A percentile compares a stretch with the other conserved stretches of the same genome.
These are phyloP conservation scores for Cephus cinctus DNA, from an alignment of 1,140 invertebrate genomes.

Conservation along the genomic window DNA sequence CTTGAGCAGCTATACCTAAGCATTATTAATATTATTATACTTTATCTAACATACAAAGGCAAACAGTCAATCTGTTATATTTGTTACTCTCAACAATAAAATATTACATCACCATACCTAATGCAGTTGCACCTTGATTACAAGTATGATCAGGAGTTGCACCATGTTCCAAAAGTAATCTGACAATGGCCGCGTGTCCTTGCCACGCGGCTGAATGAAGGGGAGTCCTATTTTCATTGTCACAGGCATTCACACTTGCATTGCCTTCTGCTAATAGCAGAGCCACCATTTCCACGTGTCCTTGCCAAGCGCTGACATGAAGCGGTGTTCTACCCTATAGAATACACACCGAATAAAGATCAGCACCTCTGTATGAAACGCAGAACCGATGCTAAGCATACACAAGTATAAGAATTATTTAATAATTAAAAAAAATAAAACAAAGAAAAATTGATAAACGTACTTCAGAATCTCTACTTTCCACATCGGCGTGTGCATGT, in stretches of 20 bases:
- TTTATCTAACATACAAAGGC: conserved; percentile 1
- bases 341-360: too few species aligned
- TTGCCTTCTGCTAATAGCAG: conserved; percentile 74
- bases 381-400: too few species aligned
- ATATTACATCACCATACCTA: conserved; percentile 57
- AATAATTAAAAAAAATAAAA: conserved; percentile 5
- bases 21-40: not conserved
- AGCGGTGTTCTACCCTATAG: conserved; percentile 80
- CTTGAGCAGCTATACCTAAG: conserved; percentile 76
- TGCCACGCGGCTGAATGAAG: conserved; percentile 95
- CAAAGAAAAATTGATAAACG: conserved; percentile 22
- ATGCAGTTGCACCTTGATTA: conserved; percentile 90
- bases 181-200: conserved; percentile 82
- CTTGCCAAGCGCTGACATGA: conserved; percentile 94
- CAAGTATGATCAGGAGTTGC: conserved; percentile 87
- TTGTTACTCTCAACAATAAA: conserved; percentile 10
- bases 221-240: conserved; percentile 86
- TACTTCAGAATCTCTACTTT: conserved; percentile 85
- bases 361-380: too few species aligned
- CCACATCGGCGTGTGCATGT: conserved; percentile 77
- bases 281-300: conserved; percentile 86
- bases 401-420: conserved; percentile 4
- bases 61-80: not conserved
- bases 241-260: conserved; percentile 84
- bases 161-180: conserved; percentile 74